Percentiles rank a stretch among this genome's conserved stretches.
These are phyloP conservation scores for Thereva unica DNA, from an alignment of 2,888 invertebrate species.

Conservation along the genomic window DNA sequence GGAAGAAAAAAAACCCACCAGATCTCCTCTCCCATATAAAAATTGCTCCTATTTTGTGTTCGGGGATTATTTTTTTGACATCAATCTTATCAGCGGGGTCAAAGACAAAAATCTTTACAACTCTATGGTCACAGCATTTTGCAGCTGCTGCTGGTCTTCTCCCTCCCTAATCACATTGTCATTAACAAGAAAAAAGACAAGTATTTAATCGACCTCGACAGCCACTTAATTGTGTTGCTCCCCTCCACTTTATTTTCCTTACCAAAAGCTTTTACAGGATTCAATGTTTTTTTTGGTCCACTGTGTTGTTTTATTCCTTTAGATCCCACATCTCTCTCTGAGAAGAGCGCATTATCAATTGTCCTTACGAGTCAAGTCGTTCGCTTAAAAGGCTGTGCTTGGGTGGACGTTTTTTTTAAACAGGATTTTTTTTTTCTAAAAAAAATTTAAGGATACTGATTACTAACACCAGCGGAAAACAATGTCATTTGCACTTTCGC, in stretches of 20 bases:
- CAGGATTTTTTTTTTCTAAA: neutral
- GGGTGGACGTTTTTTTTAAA: neutral
- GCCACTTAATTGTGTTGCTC: conserved; percentile 27
- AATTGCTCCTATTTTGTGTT: too few species aligned
- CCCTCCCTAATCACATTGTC: conserved; percentile 10
- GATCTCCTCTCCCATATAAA: too few species aligned
- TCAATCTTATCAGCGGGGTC: too few species aligned
- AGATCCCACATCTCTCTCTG: too few species aligned
- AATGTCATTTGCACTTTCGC: conserved; percentile 33
- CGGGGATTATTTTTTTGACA: too few species aligned
- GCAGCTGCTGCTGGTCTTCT: too few species aligned
- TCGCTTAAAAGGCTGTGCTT: neutral
- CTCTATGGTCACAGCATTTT: too few species aligned
- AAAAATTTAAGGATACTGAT: neutral
- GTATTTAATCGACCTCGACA: conserved; percentile 33
- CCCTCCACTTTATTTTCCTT: neutral
- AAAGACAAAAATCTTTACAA: too few species aligned
- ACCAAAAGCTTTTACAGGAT: conserved; percentile 9
- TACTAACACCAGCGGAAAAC: conserved; percentile 2
- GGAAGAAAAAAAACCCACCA: too few species aligned
- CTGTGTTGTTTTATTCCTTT: conserved; percentile 21
- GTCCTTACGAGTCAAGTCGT: too few species aligned
- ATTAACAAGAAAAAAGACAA: conserved; percentile 25
- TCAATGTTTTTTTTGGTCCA: neutral
- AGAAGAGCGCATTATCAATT: too few species aligned